These are phyloP conservation scores for Ruditapes philippinarum DNA, from an alignment of 1,140 invertebrate genomes.

Conservation along the genomic window DNA sequence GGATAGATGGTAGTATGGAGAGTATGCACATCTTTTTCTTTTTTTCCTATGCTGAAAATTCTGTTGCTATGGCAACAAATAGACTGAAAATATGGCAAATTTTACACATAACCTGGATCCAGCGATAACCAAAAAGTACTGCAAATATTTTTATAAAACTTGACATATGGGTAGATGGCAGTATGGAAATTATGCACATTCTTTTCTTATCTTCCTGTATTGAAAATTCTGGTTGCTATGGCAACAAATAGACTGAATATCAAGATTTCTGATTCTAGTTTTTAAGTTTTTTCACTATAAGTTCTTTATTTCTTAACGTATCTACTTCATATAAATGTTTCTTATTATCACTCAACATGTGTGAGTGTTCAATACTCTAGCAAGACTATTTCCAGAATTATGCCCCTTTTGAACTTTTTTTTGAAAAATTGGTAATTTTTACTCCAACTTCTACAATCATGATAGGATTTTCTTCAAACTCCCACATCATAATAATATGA, in stretches of 20 bases:
- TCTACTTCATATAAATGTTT: too few species aligned
- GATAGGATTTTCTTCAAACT: too few species aligned
- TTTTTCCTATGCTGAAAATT: conserved; percentile 16
- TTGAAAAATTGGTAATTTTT: too few species aligned
- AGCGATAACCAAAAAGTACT: conserved; percentile 2
- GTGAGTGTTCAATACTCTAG: background rate
- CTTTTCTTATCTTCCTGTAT: conserved; percentile 5
- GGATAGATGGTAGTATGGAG: conserved; percentile 40
- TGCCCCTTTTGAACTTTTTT: background rate
- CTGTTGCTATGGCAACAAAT: conserved; percentile 33
- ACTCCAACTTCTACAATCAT: too few species aligned
- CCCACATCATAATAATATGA: too few species aligned
- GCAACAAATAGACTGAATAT: conserved; percentile 25
- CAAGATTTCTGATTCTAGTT: background rate
- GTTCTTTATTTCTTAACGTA: too few species aligned
- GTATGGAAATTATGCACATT: conserved; percentile 13
- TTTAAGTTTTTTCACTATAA: background rate
- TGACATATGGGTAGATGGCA: conserved; percentile 23
- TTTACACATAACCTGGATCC: background rate
- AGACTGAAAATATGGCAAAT: background rate
- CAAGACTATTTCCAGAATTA: background rate
- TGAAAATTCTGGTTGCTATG: conserved; percentile 18
- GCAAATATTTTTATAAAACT: conserved; percentile 21
- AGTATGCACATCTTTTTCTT: conserved; percentile 31
- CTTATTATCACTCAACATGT: too few species aligned